Percentiles rank a stretch among this genome's conserved stretches.
Evolutionary conservation across 2,888 invertebrate genomes (phyloP).

Genomic region (Cecidostiba fungosa): DNA sequence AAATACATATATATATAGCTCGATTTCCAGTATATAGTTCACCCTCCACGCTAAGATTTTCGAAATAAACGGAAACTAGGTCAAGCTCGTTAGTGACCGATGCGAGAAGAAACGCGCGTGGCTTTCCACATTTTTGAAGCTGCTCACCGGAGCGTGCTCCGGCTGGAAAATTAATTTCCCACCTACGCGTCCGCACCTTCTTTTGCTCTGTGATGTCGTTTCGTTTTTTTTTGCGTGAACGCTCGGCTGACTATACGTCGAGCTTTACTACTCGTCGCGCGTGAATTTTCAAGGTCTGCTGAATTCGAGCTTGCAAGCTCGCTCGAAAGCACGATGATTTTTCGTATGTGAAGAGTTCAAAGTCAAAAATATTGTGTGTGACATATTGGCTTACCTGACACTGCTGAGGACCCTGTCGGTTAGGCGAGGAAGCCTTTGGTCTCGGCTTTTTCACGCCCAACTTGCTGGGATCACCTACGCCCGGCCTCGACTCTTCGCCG

Average conservation of each 20-base stretch:
- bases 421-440: constrained; percentile 93
- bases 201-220: background rate
- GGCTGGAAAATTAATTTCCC: constrained; percentile 61
- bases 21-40: no score
- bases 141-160: constrained; percentile 63
- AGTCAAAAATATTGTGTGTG: background rate
- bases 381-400: constrained; percentile 86
- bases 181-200: constrained; percentile 35
- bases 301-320: background rate
- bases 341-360: background rate
- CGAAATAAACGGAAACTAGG: constrained; percentile 66
- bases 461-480: constrained; percentile 82
- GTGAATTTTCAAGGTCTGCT: background rate
- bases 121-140: constrained; percentile 59
- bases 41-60: constrained; percentile 46
- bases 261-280: constrained; percentile 44
- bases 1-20: no score
- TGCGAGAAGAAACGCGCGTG: constrained; percentile 58
- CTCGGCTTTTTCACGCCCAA: constrained; percentile 86
- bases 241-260: constrained; percentile 48
- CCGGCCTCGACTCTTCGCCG: constrained; percentile 82
- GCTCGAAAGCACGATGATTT: background rate
- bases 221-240: constrained; percentile 21
- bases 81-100: constrained; percentile 74
- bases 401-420: constrained; percentile 94